A percentile compares a stretch with the other conserved stretches of the same genome.
These are phyloP conservation scores for Leucophenga montana DNA, from an alignment of 2,888 invertebrate genomes.

Conservation along the genomic window DNA sequence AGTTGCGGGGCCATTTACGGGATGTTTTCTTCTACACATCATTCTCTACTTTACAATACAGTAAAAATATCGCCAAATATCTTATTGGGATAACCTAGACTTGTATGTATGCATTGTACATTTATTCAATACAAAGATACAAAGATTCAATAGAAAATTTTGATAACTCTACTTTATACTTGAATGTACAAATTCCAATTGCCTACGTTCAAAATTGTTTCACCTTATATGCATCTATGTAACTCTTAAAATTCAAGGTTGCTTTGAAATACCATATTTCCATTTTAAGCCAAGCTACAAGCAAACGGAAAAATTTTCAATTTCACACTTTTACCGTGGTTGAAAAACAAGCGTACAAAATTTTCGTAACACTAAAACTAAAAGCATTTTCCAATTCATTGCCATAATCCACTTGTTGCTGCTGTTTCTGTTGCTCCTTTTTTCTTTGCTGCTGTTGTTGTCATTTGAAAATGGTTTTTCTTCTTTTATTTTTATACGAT, in stretches of 20 bases:
- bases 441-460: conserved; percentile 10
- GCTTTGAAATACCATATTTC: not conserved
- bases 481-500: no score
- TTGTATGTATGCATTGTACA: no score
- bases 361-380: conserved; percentile 4
- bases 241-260: conserved; percentile 47
- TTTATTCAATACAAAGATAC: not conserved
- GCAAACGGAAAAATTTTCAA: no score
- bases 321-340: no score
- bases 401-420: conserved; percentile 41
- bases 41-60: no score
- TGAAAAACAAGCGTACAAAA: conserved; percentile 5
- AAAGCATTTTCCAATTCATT: conserved; percentile 26
- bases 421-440: conserved; percentile 28
- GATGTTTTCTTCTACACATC: no score
- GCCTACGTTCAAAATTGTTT: conserved; percentile 39
- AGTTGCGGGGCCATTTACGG: no score
- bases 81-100: no score
- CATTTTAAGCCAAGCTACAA: no score
- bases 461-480: no score
- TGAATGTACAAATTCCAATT: conserved; percentile 15
- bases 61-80: no score
- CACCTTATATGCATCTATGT: conserved; percentile 45
- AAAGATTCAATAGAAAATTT: not conserved
- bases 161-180: not conserved